Conservation (phyloP, 1,140 invertebrate genomes). For the Parasteatoda tepidariorum region DNA sequence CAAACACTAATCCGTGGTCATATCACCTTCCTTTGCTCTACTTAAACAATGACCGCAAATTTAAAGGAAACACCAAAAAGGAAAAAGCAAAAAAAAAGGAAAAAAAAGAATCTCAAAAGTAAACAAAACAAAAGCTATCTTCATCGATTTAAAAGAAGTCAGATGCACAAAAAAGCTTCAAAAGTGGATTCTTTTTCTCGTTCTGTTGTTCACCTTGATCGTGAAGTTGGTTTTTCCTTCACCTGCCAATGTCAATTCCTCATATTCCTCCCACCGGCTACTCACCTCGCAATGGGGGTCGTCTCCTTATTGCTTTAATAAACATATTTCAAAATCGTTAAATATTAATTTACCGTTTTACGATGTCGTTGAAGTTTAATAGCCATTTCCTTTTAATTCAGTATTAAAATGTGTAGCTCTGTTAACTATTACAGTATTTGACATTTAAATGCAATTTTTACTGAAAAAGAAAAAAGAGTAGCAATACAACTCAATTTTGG, state of each 20-base stretch:
- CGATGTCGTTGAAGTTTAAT: no score
- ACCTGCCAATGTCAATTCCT: conserved; percentile 48
- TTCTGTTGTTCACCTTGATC: conserved; percentile 57
- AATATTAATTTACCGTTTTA: no score
- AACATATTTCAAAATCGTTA: no score
- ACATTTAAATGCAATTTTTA: no score
- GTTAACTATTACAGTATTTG: no score
- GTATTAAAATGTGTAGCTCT: no score
- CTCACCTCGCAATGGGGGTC: conserved; percentile 2
- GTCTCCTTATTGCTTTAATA: not conserved
- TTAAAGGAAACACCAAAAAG: not conserved
- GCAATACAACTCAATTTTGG: no score
- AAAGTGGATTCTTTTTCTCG: conserved; percentile 31
- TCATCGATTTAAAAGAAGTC: conserved; percentile 4
- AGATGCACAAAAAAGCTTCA: conserved; percentile 5
- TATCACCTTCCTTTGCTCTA: not conserved
- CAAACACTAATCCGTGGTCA: no score
- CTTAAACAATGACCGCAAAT: not conserved
- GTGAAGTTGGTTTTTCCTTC: conserved; percentile 27
- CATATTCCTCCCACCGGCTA: conserved; percentile 46
- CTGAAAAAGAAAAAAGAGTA: no score
- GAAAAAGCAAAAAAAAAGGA: not conserved
- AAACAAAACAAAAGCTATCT: not conserved
- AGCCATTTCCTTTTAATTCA: no score
- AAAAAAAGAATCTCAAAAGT: not conserved